Base-by-base conservation (phyloP, 2,113 vertebrate genomes). In the Heterotis niloticus region DNA sequence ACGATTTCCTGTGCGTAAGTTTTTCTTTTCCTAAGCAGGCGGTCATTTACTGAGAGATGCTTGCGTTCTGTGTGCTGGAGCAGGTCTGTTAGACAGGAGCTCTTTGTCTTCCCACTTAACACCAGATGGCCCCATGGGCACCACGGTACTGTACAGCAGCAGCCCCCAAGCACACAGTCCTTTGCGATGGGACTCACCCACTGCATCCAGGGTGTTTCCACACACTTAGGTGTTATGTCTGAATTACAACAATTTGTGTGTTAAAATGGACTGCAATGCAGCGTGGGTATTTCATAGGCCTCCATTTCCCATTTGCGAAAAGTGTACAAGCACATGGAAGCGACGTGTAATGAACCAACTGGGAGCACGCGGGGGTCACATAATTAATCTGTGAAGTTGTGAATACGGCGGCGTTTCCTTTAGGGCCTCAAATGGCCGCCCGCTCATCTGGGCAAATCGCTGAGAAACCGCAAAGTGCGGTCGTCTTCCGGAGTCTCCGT, bases 401-500 rank as follows among this genome's bases (percentile, higher is more conserved):
- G 34, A 62, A 17, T 74, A 52, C 24, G 17, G 52, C 5, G 54
- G n/a, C 5, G n/a, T 5, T 74, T 44, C 85, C 88, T 87, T 86
- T 89, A 84, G 87, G 85, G 88, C 88, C 88, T 90, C 85, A 87
- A 89, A 90, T 84, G 86, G 86, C 86, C 86, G 86, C 85, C 83
- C 88, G 87, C 88, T 85, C 84, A 67, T 84, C 82, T 85, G 83
- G 85, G 88, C 87, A 90, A 82, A 84, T 68, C 11, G 26, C 77
- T 73, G 70, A 80, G 26, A 11, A 71, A 26, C 14, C 2, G 51
- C 44, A 77, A 24, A 57, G 11, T 23, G 13, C 54, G 24, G 52
- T 59, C 20, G n/a, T 56, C 70, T 26, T 77, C 52, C 24, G 26
- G 59, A 29, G 72, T 76, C 80, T 77, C 79, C 80, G 75, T 59